These are phyloP conservation scores for Onchidella celtica DNA, from an alignment of 2,888 invertebrate species.

Conservation along the genomic window DNA sequence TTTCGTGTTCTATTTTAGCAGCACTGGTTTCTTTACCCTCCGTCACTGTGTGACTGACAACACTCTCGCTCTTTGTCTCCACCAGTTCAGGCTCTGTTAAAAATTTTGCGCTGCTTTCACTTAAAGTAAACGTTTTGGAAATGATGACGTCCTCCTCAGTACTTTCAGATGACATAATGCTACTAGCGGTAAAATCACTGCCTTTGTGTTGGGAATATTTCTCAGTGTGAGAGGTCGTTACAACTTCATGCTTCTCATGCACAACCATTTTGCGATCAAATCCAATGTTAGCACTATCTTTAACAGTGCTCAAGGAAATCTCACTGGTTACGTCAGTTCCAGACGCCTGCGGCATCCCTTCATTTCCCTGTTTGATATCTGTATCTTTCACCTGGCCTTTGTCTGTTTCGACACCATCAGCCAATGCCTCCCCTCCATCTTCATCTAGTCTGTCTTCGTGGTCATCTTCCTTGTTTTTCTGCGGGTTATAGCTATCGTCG, in stretches of 20 bases:
- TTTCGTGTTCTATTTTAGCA: too few species aligned
- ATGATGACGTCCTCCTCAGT: conserved; percentile 34
- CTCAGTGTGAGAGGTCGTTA: neutral
- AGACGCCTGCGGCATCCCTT: too few species aligned
- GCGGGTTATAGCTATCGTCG: too few species aligned
- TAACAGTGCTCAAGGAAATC: too few species aligned
- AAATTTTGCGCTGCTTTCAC: conserved; percentile 40
- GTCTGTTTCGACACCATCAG: neutral
- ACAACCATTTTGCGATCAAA: too few species aligned
- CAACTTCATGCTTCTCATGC: neutral
- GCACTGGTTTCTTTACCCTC: neutral
- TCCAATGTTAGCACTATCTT: too few species aligned
- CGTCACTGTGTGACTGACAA: neutral
- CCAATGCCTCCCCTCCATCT: neutral
- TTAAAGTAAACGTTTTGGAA: conserved; percentile 38
- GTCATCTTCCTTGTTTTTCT: neutral
- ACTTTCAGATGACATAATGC: neutral
- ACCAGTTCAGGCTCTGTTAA: neutral
- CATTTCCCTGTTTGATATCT: too few species aligned
- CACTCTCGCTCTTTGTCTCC: neutral
- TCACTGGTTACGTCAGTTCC: too few species aligned
- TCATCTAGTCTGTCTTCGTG: neutral
- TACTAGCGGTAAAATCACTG: neutral
- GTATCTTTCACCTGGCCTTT: too few species aligned
- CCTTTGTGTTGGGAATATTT: neutral